phyloP scores from a whole-genome alignment of 2,797 vertebrate genomes.

The Pangasius sanitwongsei region DNA sequence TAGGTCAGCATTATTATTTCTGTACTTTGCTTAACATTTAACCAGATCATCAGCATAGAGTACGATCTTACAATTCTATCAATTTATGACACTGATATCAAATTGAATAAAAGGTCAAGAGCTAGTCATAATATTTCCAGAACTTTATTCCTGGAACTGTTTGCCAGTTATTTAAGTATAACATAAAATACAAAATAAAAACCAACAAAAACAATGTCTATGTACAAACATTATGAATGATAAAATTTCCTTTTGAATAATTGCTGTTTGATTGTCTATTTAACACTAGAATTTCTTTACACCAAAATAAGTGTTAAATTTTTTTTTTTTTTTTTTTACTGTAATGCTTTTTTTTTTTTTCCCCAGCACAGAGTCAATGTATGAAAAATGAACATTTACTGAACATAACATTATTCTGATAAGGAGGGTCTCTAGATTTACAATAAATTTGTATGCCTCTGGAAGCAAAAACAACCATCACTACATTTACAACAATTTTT shows the following conservation, averaged over 20 bases:
- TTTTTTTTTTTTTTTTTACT: conserved; percentile 21
- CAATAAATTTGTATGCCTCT: conserved; percentile 42
- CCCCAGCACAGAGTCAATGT: conserved; percentile 32
- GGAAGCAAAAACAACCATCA: conserved; percentile 51
- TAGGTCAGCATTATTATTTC: neutral
- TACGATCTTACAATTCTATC: neutral
- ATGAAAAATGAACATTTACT: conserved; percentile 20
- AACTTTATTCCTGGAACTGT: conserved; percentile 62
- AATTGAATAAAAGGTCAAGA: neutral
- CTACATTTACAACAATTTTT: conserved; percentile 44
- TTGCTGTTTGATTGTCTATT: conserved; percentile 60
- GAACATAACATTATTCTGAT: conserved; percentile 42
- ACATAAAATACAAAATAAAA: conserved; percentile 62
- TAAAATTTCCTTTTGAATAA: conserved; percentile 55
- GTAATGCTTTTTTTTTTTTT: conserved; percentile 32
- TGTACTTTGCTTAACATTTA: neutral
- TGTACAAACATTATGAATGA: conserved; percentile 63
- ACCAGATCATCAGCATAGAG: neutral
- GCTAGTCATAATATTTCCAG: conserved; percentile 51
- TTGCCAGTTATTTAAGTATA: conserved; percentile 59
- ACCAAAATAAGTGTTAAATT: conserved; percentile 42
- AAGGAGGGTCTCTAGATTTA: conserved; percentile 52
- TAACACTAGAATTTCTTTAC: conserved; percentile 55
- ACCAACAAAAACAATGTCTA: conserved; percentile 53
- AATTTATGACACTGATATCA: neutral